Evolutionary conservation across 2,888 invertebrate genomes (phyloP).

Genomic region (Diadromus collaris): DNA sequence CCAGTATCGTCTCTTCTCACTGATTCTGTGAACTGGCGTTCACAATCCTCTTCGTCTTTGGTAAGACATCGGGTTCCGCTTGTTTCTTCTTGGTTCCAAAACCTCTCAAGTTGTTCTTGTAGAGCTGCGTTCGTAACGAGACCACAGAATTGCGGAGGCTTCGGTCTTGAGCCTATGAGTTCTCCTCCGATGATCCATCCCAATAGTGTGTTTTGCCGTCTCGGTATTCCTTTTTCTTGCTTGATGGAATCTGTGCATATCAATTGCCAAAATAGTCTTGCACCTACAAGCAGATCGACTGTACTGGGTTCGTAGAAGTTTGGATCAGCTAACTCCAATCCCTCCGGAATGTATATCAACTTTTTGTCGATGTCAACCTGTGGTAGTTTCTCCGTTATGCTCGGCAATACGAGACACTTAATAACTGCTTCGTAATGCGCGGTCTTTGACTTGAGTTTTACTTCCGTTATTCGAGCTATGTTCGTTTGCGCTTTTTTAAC

Average conservation of each 20-base stretch:
- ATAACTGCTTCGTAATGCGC: conserved; percentile 11
- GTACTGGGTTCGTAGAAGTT: conserved; percentile 35
- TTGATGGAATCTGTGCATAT: neutral
- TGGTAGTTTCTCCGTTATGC: conserved; percentile 32
- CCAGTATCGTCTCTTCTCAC: conserved; percentile 49
- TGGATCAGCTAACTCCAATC: conserved; percentile 31
- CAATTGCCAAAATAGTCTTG: conserved; percentile 28
- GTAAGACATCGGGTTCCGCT: conserved; percentile 16
- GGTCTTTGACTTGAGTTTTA: conserved; percentile 43
- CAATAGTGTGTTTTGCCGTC: conserved; percentile 53
- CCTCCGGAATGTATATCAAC: conserved; percentile 12
- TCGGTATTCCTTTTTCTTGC: neutral
- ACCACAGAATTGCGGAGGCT: conserved; percentile 3
- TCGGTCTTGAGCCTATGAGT: neutral
- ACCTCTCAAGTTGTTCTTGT: conserved; percentile 52
- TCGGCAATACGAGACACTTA: conserved; percentile 29
- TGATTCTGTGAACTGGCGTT: conserved; percentile 58
- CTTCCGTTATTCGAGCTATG: conserved; percentile 13
- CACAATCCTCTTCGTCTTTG: conserved; percentile 60
- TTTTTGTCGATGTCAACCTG: conserved; percentile 9
- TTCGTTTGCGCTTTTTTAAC: conserved; percentile 31
- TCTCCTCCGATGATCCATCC: conserved; percentile 56
- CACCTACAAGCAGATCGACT: conserved; percentile 42
- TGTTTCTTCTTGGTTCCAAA: conserved; percentile 64
- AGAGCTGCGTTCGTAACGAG: conserved; percentile 17